Conservation (phyloP, 2,888 invertebrate genomes). For the Leucozona laternaria region DNA sequence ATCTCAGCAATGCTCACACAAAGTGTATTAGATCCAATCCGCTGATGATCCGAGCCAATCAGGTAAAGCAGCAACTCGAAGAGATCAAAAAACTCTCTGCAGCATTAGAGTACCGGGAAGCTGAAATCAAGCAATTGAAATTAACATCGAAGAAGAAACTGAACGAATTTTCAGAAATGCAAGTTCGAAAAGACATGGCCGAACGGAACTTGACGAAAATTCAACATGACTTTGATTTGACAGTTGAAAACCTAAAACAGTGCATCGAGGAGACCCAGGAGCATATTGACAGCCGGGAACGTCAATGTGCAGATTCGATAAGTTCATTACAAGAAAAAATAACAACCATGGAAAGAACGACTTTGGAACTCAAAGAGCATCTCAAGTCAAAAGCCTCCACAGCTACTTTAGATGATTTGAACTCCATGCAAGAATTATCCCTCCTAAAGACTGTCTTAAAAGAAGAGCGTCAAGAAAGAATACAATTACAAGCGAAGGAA, state of each 20-base stretch:
- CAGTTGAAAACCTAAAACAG: constrained; percentile 90
- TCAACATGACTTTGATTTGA: constrained; percentile 91
- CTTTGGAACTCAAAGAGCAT: constrained; percentile 93
- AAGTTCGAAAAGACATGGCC: constrained; percentile 94
- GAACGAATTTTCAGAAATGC: constrained; percentile 95
- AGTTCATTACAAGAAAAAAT: constrained; percentile 96
- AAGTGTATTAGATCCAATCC: constrained; percentile 87
- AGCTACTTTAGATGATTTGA: constrained; percentile 60
- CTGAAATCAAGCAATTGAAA: constrained; percentile 94
- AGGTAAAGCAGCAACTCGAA: constrained; percentile 95
- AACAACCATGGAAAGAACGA: constrained; percentile 93
- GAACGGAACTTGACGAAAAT: constrained; percentile 92
- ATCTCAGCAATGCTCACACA: constrained; percentile 83
- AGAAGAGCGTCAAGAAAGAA: constrained; percentile 85
- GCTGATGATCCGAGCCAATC: constrained; percentile 91
- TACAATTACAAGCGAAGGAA: constrained; percentile 84
- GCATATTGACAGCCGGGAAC: constrained; percentile 91
- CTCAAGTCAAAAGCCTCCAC: constrained; percentile 84
- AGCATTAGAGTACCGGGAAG: constrained; percentile 95
- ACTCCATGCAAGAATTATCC: constrained; percentile 85
- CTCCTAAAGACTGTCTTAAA: constrained; percentile 85
- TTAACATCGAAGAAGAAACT: constrained; percentile 95
- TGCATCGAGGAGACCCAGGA: constrained; percentile 91
- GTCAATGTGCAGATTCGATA: constrained; percentile 97
- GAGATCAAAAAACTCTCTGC: constrained; percentile 94